Base-by-base conservation (phyloP, 2,888 invertebrate species). In the Nymphalis c-album region DNA sequence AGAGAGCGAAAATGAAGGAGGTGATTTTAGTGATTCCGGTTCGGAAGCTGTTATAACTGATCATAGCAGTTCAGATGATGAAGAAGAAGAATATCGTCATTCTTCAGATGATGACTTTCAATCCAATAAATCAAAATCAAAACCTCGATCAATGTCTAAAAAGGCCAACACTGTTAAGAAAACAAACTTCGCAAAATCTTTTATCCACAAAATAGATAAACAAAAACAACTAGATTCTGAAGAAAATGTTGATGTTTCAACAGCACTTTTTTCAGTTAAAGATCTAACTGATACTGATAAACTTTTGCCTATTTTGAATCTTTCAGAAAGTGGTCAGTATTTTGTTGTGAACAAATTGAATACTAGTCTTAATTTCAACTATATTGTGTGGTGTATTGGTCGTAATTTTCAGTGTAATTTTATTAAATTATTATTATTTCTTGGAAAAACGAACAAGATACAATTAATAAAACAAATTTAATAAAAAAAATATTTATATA, bases 11-110 rank as follows among this genome's bases (percentile, higher is more conserved):
- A 84, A 79, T 47, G 85, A 85, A 71, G 79, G 80, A 64, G 86
- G 83, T 18, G 91, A 92, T 77, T 93, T 90, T 67, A 91, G 90
- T 74, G 93, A 92, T 80, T 92, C 93, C 0, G 92, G 92, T n/a
- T 92, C 92, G 0, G 93, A 93, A 7, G 93, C 91, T 0, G 81
- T 88, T 66, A 86, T 92, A 74, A 83, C 90, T 60, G 86, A 85
- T 51, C 80, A 78, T 57, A 83, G 88, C 1, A 87, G 85, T 70
- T 89, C 88, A 4, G 85, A 85, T 40, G 85, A 83, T 10, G 84
- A 84, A 50, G 80, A 76, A 20, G 75, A 76, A 7, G 79, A 81
- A 59, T 75, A 72, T 20, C 77, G 75, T 48, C 74, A 72, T 59
- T 84, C 88, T 2, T 90, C 90, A 2, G 86, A 78, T 20, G 85